Base-by-base conservation (phyloP, 2,888 invertebrate species). In the Sesia apiformis region DNA sequence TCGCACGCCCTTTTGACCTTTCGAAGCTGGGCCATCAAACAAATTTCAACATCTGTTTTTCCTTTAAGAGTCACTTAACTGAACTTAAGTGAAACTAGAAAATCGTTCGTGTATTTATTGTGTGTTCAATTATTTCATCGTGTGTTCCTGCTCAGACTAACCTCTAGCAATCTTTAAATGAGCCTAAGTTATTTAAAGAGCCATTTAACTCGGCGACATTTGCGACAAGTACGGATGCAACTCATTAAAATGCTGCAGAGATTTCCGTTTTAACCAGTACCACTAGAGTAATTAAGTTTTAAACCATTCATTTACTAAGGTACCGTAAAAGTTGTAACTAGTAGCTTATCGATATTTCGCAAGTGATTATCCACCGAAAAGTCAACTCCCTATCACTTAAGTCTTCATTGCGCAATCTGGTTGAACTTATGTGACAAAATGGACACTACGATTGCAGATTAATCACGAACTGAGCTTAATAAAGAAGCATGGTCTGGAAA, bases 261-360 rank as follows among this genome's bases (percentile, higher is more conserved):
- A 75, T 85, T 82, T 86, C 85, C 88, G 85, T 77, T 79, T 78
- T 73, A 85, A 84, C 86, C 76, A 66, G 85, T 82, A 72, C 64
- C 59, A 71, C 78, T 60, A 60, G 66, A 66, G 64, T 70, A 68
- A 64, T 60, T 70, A 68, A 46, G 46, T 46, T 46, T 46, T 46
- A 46, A 63, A 63, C 56, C 59, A 64, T 67, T 69, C 63, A 58
- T 46, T 46, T 8, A 46, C 46, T 46, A n/a, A 23, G 46, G 46
- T 46, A 8, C 23, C 8, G 7, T 46, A 46, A 46, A 46, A 46
- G 23, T 46, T 23, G 23, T 46, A 46, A 46, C 4, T 46, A n/a
- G 6, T n/a, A n/a, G n/a, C n/a, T 1, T 23, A 1, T 23, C 23
- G 23, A 23, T 43, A 57, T 40, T 38, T 39, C 23, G 51, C 50